Base-by-base conservation (phyloP, 92 coral and sea anemone genomes). In the Porites evermanni region DNA sequence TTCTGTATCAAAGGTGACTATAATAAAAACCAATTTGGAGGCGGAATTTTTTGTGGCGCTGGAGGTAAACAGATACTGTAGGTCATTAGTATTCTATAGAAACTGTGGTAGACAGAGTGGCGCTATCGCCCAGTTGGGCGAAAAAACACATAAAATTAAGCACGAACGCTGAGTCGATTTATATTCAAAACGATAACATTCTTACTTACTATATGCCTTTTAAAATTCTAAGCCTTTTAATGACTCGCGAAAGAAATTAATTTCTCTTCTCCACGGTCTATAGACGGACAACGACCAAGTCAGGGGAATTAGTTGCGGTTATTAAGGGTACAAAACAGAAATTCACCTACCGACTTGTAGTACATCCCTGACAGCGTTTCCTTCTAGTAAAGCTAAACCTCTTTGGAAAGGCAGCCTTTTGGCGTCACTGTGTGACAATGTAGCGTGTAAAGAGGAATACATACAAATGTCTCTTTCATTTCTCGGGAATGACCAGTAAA, bases 401-500 rank as follows among this genome's bases (percentile, higher is more conserved):
- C 92, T 91, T 51, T 91, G 95, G 79, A 97, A 97, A 16, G 99
- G 99, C 77, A 93, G 76, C 53, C 97, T 89, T 78, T 95, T 92
- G n/a, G 93, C 73, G n/a, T 94, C 98, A 64, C 89, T 90, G 69
- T 97, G 99, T 32, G 94, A 88, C 11, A 90, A 75, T 50, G 99
- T 78, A 14, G 98, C 93, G 72, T 95, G 95, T 18, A 95, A 75
- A 16, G 98, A 92, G 12, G 98, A 97, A 81, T 97, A 97, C 97
- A 95, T 93, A 72, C 96, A 91, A 65, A 97, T 97, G 64, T 97
- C 99, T 75, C 92, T 93, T 82, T 95, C 99, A 81, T 95, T 91
- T 73, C 98, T 82, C 20, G 99, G 99, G 91, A 97, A 97, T 18
- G 99, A 97, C 99, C 99, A 97, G 87, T 91, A 95, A 24, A 92